Base-by-base conservation (phyloP, 1,140 invertebrate genomes). In the Habropoda laboriosa region DNA sequence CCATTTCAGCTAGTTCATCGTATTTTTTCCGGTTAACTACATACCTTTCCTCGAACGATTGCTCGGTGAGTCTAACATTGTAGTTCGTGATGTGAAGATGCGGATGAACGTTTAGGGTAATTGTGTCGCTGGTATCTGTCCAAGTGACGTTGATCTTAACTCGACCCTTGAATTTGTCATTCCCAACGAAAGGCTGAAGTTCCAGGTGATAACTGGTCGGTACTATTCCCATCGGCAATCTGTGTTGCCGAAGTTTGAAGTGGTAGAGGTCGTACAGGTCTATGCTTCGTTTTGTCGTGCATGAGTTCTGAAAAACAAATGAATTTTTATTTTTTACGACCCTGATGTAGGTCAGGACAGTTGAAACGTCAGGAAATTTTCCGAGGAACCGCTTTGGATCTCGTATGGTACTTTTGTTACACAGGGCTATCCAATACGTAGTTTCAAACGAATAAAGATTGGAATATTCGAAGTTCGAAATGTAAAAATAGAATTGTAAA, bases 71-170 rank as follows among this genome's bases (percentile, higher is more conserved):
- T 16, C 83, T 90, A 2, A 90, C 83, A 27, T 85, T 79, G 12
- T 85, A 79, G 16, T 86, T 35, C 2, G 90, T 86, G 18, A 96
- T 94, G 58, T 94, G 87, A 10, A 96, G 88, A 76, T 95, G 93
- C 53, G 93, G 94, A 80, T 95, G 93, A n/a, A 94, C 94, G 86
- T 96, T 95, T 0, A 96, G 83, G 1, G 88, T 93, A 57, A 96
- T 94, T 77, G 94, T 93, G 80, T 95, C 94, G 8, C 94, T 93
- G 13, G 93, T 91, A 21, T 93, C 88, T 8, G 92, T 88, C 93
- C 95, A 95, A 0, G 92, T 95, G 13, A 95, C 89, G 79, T 95
- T 94, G 53, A 96, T 95, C 73, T 92, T 93, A 0, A 96, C 94
- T 51, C 91, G 88, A 18, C 95, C 96, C 55, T 92, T 94, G 84